Conservation (phyloP, 92 coral and sea anemone genomes). For the Isaurus tuberculatus region DNA sequence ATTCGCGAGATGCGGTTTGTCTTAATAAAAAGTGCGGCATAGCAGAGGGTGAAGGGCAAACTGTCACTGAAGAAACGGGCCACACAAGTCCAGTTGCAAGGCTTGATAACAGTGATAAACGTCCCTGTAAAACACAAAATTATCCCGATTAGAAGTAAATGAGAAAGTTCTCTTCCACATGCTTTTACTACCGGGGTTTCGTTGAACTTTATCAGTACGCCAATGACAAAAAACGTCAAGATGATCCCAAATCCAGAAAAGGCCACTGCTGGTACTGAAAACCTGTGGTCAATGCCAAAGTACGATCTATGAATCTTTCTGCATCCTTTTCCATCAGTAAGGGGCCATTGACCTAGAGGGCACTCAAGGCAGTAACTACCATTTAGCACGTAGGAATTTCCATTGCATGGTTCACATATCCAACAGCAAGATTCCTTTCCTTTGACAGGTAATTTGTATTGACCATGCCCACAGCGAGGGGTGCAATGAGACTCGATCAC, state of each 20-base stretch:
- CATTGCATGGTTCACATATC: constrained; percentile 84
- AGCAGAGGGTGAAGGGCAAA: constrained; percentile 87
- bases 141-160: constrained; percentile 80
- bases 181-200: constrained; percentile 95
- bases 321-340: constrained; percentile 66
- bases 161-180: constrained; percentile 93
- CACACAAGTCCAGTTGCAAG: constrained; percentile 73
- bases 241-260: constrained; percentile 81
- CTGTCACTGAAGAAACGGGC: constrained; percentile 86
- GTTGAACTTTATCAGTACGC: constrained; percentile 75
- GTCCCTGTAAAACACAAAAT: constrained; percentile 75
- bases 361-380: constrained; percentile 77
- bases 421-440: constrained; percentile 92
- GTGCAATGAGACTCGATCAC: constrained; percentile 76
- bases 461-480: constrained; percentile 67
- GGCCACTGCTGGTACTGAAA: constrained; percentile 77
- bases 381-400: constrained; percentile 73
- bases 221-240: constrained; percentile 72
- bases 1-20: constrained; percentile 96
- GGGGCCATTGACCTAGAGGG: constrained; percentile 86
- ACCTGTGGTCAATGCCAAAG: constrained; percentile 71
- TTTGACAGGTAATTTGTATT: constrained; percentile 69
- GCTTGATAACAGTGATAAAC: constrained; percentile 73
- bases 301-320: constrained; percentile 62
- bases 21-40: constrained; percentile 94